Evolutionary conservation across 1,140 invertebrate genomes (phyloP), one percentile per base, ranked within the genome.

Genomic region (Melitaea cinxia): DNA sequence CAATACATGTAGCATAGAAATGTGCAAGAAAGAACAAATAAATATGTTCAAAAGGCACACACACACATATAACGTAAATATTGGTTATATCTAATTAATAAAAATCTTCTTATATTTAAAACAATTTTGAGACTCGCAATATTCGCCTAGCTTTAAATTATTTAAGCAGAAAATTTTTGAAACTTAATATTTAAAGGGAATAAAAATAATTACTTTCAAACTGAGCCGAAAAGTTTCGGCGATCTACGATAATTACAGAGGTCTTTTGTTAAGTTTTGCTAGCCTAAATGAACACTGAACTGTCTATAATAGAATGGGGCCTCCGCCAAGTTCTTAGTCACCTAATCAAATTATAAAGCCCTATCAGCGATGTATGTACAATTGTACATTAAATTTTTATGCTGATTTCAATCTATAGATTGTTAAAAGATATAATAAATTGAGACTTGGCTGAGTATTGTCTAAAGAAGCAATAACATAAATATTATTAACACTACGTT

Each of bases 121-220:
- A 33, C 12, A 33, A 33, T 33, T 33, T 4, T 10, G 30, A 33
- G 12, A 33, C 12, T 4, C 30, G 30, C 6, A 33, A 33, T 33
- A 33, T 26, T 26, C 30, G 7, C 12, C 1, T 47, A 23, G 21
- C 21, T 23, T 23, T 12, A 24, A 21, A 47, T 23, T 21, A 47
- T 21, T 23, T 47, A 24, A 47, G 23, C 42, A 47, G 42, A 23
- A 47, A 47, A 47, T 47, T 47, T 47, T 47, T 47, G 42, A 23
- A 24, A 23, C 19, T 23, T 47, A 47, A 47, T 21, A 21, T 47
- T 47, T 47, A 47, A 47, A 10, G 42, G 42, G 42, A 47, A 47
- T 47, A 47, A 47, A 47, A 47, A 47, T 47, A 47, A 47, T 47
- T 47, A 47, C 42, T 47, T 47, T 47, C 42, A 23, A 47, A 47